These are phyloP conservation scores for Mungos mungo DNA, from an alignment of 2,113 vertebrate species.

Conservation along the genomic window DNA sequence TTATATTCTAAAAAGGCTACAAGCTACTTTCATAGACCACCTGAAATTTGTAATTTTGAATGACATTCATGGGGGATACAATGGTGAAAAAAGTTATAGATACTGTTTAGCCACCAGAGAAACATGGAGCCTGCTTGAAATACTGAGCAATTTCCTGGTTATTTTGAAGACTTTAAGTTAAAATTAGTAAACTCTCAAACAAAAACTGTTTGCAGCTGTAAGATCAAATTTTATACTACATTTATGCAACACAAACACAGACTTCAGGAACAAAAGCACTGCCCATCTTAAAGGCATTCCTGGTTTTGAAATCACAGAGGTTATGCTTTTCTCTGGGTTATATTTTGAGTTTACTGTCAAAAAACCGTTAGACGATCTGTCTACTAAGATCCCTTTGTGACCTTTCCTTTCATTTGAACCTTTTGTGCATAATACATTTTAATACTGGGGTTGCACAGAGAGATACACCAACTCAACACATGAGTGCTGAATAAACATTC, in stretches of 20 bases:
- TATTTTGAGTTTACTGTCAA: neutral
- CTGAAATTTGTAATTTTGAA: neutral
- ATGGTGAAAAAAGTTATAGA: neutral
- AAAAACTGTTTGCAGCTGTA: neutral
- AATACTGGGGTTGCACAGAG: neutral
- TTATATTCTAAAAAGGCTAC: neutral
- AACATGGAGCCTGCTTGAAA: neutral
- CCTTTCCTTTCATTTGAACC: neutral
- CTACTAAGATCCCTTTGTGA: neutral
- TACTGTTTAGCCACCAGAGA: neutral
- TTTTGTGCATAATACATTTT: conserved; percentile 23
- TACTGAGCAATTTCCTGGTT: neutral
- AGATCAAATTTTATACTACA: neutral
- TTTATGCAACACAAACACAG: neutral
- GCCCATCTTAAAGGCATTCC: neutral
- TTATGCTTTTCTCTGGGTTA: neutral
- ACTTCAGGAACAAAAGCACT: neutral
- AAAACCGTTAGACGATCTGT: neutral
- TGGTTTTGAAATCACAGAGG: conserved; percentile 5
- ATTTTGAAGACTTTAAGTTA: conserved; percentile 25
- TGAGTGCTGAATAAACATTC: conserved; percentile 32
- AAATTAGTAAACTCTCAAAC: conserved; percentile 19
- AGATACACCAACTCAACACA: neutral
- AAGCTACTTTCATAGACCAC: neutral
- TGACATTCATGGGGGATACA: neutral